phyloP scores from a whole-genome alignment of 2,888 invertebrate genomes.

The Apodemia duryi region DNA sequence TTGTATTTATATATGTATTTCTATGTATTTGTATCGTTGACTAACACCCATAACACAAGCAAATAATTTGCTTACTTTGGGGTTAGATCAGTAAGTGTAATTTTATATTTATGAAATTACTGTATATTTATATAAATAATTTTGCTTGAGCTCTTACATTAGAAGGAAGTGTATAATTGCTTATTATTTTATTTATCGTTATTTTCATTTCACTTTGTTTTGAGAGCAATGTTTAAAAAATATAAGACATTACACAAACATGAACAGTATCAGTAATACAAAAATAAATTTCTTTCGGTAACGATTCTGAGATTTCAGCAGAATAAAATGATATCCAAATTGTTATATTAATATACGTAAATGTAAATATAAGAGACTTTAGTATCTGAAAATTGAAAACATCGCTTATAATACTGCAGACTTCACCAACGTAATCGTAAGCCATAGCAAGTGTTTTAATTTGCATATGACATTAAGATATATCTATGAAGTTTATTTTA shows the following conservation, averaged over 20 bases:
- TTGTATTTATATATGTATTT: too few relatives aligned
- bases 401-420: slow-evolving; percentile 44
- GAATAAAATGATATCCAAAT: background rate
- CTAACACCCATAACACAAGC: too few relatives aligned
- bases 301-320: background rate
- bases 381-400: slow-evolving; percentile 24
- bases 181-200: background rate
- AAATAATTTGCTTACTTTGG: too few relatives aligned
- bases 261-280: background rate
- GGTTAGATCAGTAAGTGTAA: too few relatives aligned
- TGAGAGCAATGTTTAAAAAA: background rate
- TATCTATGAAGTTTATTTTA: slow-evolving; percentile 1
- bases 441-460: slow-evolving; percentile 36
- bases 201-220: slow-evolving; percentile 6
- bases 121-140: background rate
- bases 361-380: background rate
- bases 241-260: slow-evolving; percentile 19
- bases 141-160: slow-evolving; percentile 7
- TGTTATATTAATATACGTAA: background rate
- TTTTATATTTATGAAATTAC: too few relatives aligned
- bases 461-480: slow-evolving; percentile 18
- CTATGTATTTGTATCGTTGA: too few relatives aligned
- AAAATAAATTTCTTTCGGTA: background rate
- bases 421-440: slow-evolving; percentile 30
- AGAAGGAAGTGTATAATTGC: slow-evolving; percentile 3